Evolutionary conservation across 1,140 invertebrate genomes (phyloP).

Genomic region (Lepidurus packardi): DNA sequence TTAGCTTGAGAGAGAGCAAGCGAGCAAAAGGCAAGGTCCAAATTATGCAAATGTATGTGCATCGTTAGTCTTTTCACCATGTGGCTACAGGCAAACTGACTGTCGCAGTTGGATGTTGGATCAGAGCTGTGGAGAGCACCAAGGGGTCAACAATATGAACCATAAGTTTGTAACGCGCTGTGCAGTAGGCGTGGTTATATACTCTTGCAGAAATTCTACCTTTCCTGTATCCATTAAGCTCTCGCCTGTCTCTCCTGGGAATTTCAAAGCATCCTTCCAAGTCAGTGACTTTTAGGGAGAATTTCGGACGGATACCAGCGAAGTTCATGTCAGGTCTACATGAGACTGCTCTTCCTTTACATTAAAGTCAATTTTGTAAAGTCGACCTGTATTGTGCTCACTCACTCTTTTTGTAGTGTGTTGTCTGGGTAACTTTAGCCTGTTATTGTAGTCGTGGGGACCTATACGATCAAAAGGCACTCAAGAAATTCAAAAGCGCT

Average conservation of each 20-base stretch:
- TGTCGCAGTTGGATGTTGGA: not conserved
- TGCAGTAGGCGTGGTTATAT: not conserved
- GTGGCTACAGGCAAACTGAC: not conserved
- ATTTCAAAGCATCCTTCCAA: not conserved
- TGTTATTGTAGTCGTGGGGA: not conserved
- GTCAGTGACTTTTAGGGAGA: not conserved
- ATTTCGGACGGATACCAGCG: not conserved
- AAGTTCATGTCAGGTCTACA: not conserved
- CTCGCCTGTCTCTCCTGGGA: not conserved
- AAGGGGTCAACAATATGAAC: not conserved
- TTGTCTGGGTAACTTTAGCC: not conserved
- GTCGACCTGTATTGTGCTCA: not conserved
- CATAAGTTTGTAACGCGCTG: not conserved
- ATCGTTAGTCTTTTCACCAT: conserved; percentile 22
- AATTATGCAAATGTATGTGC: conserved; percentile 6
- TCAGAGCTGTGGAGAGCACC: not conserved
- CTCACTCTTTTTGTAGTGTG: not conserved
- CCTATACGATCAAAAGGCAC: not conserved
- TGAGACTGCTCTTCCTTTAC: not conserved
- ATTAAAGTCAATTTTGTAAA: not conserved
- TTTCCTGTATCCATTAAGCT: not conserved
- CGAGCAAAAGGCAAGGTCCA: not conserved
- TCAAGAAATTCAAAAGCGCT: not conserved
- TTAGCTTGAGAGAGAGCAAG: not conserved
- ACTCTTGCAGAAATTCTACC: no score